Percentiles rank a stretch among this genome's conserved stretches.
Evolutionary conservation across 1,140 invertebrate genomes (phyloP).

Genomic region (Macrobrachium nipponense): DNA sequence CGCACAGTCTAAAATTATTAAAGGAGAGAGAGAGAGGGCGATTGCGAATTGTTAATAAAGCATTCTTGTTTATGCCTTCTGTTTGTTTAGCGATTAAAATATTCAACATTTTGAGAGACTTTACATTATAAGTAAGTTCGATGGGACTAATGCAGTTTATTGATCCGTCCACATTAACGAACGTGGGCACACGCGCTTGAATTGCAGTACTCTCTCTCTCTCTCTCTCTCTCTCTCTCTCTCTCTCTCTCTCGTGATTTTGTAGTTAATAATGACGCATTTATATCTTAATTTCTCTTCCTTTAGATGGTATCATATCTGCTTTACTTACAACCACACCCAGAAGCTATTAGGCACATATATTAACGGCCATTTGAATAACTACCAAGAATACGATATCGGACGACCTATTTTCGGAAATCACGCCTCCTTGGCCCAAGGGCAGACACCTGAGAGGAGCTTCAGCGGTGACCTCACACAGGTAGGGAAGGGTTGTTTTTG

Average conservation of each 20-base stretch:
- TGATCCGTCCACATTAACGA: too few species aligned
- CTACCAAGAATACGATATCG: conserved; percentile 11
- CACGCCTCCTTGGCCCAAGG: conserved; percentile 42
- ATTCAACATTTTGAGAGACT: too few species aligned
- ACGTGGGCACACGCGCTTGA: too few species aligned
- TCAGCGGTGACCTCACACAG: conserved; percentile 45
- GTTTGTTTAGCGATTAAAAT: too few species aligned
- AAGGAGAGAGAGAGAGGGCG: too few species aligned
- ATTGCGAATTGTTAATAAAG: too few species aligned
- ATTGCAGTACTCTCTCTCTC: too few species aligned
- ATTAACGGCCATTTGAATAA: conserved; percentile 34
- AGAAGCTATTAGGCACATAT: conserved; percentile 29
- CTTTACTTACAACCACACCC: conserved; percentile 43
- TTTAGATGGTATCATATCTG: conserved; percentile 49
- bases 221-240: neutral
- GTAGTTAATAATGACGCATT: neutral
- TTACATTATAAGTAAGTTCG: too few species aligned
- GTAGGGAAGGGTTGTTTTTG: neutral
- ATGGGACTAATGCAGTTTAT: too few species aligned
- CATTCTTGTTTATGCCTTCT: too few species aligned
- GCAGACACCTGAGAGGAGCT: conserved; percentile 34
- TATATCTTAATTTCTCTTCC: neutral
- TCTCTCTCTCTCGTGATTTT: neutral
- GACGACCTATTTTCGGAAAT: conserved; percentile 41
- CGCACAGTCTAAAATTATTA: too few species aligned